Base-by-base conservation (phyloP, 1,140 invertebrate genomes). In the Leptinotarsa undecemlineata region DNA sequence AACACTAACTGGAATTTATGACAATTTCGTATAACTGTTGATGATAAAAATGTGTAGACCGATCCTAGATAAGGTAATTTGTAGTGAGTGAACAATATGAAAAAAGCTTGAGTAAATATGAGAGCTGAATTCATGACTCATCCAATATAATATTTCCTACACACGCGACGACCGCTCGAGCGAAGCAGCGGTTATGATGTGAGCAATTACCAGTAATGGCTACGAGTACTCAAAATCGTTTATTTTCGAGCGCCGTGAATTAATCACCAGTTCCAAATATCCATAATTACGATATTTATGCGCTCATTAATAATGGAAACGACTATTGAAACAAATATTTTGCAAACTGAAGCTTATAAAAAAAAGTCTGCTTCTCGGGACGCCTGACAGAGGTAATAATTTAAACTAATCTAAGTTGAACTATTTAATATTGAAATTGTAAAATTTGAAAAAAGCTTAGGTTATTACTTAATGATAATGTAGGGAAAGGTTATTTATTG, bases 131-230 rank as follows among this genome's bases (percentile, higher is more conserved):
- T 57, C 51, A 57, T 57, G 51, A 57, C 51, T 57, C 51, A 57
- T 57, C 51, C 51, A 8, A n/a, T 57, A 57, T 57, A 57, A 57
- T 57, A 57, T n/a, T 57, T 57, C n/a, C 51, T 57, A n/a, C 51
- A 57, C 51, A 57, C 51, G 51, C 51, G 51, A 57, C 51, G 33
- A 33, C 33, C 33, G 51, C 51, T 57, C 51, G 17, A 57, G 51
- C 51, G 51, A 57, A 57, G 51, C 51, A 19, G n/a, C n/a, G 51
- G 51, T 57, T 57, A 57, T 57, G 51, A 57, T 14, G 51, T 57
- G n/a, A 17, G 51, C 51, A 57, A 57, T 57, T 57, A 57, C 51
- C 51, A 19, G 51, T 57, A 57, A 57, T 57, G 51, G 51, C 51
- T 57, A 19, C 15, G n/a, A 57, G 51, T 57, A 57, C 51, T 57